Percentiles rank a stretch among this genome's conserved stretches.
phyloP scores from a whole-genome alignment of 2,888 invertebrate species.

The Cordilura impudica region DNA sequence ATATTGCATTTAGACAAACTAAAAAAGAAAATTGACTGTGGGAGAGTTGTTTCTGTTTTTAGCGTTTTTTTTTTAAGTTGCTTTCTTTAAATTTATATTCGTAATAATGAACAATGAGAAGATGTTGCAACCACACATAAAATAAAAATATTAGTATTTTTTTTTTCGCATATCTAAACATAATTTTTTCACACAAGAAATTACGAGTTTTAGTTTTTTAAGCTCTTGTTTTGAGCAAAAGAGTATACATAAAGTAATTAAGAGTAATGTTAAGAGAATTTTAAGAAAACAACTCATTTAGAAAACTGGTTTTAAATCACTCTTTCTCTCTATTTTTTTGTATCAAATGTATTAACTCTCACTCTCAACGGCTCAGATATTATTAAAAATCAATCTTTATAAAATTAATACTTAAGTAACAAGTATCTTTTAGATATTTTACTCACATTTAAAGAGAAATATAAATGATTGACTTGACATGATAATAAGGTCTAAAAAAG shows the following conservation, averaged over 20 bases:
- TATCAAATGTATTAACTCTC: background rate
- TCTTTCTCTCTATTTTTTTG: background rate
- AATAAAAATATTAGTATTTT: too few species aligned
- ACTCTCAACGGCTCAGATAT: too few species aligned
- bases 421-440: background rate
- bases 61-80: background rate
- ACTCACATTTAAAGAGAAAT: too few species aligned
- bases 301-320: slow-evolving; percentile 23
- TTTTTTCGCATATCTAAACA: slow-evolving; percentile 23
- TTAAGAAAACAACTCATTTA: background rate
- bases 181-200: background rate
- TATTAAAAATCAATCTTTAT: too few species aligned
- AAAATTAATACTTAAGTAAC: too few species aligned
- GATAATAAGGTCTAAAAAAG: too few species aligned
- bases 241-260: background rate
- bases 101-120: slow-evolving; percentile 15
- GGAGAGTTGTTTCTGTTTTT: slow-evolving; percentile 25
- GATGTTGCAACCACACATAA: slow-evolving; percentile 38
- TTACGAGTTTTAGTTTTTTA: background rate
- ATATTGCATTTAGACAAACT: slow-evolving; percentile 22
- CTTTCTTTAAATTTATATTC: background rate
- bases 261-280: slow-evolving; percentile 44
- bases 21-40: slow-evolving; percentile 34
- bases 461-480: too few species aligned
- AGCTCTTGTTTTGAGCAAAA: slow-evolving; percentile 11